Conservation (phyloP, 2,113 vertebrate genomes). For the Gobiocypris rarus region DNA sequence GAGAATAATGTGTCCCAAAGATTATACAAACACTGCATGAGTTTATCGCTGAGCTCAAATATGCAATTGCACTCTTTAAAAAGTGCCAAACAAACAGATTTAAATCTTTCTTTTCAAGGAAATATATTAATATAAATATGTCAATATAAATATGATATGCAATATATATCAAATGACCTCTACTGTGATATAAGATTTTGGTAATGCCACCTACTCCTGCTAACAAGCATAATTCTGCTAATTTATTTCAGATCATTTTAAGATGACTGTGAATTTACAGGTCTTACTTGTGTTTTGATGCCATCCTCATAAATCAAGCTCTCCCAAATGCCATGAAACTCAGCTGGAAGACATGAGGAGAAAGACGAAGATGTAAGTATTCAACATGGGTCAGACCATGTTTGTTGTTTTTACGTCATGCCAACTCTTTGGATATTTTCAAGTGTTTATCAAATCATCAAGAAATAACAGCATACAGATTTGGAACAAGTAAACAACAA, state of each 20-base stretch:
- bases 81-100: too few relatives aligned
- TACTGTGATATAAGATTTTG: neutral
- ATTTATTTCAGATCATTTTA: neutral
- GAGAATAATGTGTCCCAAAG: too few relatives aligned
- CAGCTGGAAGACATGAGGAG: conserved; percentile 74
- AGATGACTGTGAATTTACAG: neutral
- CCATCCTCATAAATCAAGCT: conserved; percentile 91
- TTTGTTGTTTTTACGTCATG: neutral
- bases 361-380: neutral
- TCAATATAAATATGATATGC: too few relatives aligned
- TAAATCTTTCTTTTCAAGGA: too few relatives aligned
- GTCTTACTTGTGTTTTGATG: conserved; percentile 89
- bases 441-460: neutral
- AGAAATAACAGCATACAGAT: neutral
- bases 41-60: too few relatives aligned
- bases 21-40: too few relatives aligned
- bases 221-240: neutral
- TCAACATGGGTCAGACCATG: neutral
- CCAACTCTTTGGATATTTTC: neutral
- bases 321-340: conserved; percentile 97
- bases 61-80: too few relatives aligned
- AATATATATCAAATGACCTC: neutral
- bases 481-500: neutral
- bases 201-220: neutral
- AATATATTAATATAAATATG: too few relatives aligned